Base-by-base conservation (phyloP, 1,140 invertebrate genomes). In the Aphelinus certus region DNA sequence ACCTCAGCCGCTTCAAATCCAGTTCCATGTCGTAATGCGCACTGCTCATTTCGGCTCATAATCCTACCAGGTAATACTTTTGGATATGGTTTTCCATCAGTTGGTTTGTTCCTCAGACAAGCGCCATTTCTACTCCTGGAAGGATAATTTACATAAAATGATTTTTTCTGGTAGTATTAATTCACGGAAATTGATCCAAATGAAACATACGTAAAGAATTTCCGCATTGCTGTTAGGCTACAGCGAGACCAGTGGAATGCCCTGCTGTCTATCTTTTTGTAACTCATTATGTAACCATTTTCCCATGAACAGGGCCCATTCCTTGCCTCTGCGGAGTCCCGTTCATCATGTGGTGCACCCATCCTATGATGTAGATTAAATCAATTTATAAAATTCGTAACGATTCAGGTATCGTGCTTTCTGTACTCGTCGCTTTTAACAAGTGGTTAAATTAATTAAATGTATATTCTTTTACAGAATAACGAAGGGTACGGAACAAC, bases 71-170 rank as follows among this genome's bases (percentile, higher is more conserved):
- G 63, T 3, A 65, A 47, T 7, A 65, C 7, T 65, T 53, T 48
- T 0, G 63, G 63, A n/a, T 65, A 65, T 26, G 63, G 48, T 2
- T 1, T n/a, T n/a, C 63, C 63, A 51, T 7, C 10, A 26, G n/a
- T 51, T 48, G 63, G 63, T 65, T 65, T 53, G 49, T 65, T 65
- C 7, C 26, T 7, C 51, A 65, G 51, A 4, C 63, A 65, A 2
- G 48, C 7, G 0, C 47, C 63, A 49, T 53, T 26, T 45, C 9
- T 9, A 3, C 1, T 49, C 26, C 48, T 65, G 26, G 1, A 49
- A 9, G n/a, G 3, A 7, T 43, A 3, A 3, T 65, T 49, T 26
- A 46, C 5, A n/a, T 9, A 7, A 6, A 46, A 62, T 4, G 7
- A 43, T 62, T 46, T 0, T 7, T 46, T 45, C 43, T 2, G 7